Base-by-base conservation (phyloP, 2,797 vertebrate species). In the Danio jaintianensis region DNA sequence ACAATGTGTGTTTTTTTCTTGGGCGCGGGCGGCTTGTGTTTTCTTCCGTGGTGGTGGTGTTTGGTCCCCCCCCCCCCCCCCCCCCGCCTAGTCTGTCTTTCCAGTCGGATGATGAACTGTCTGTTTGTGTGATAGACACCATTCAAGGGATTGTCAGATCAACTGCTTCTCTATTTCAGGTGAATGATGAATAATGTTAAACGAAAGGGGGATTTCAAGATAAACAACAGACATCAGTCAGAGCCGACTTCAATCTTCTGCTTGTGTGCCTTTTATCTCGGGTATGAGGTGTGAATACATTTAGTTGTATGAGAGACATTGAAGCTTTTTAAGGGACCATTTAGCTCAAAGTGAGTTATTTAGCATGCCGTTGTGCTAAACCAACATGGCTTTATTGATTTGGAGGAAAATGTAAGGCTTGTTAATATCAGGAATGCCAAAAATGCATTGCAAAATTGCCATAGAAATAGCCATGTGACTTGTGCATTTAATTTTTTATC, bases 41-140 rank as follows among this genome's bases (percentile, higher is more conserved):
- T n/a, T n/a, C n/a, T n/a, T n/a, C n/a, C n/a, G n/a, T n/a, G n/a
- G n/a, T n/a, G n/a, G n/a, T n/a, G n/a, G n/a, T n/a, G n/a, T n/a
- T n/a, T n/a, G n/a, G n/a, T n/a, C n/a, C n/a, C n/a, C n/a, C n/a
- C n/a, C n/a, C n/a, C n/a, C n/a, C n/a, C n/a, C n/a, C 84, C 52
- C 12, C 29, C 13, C 3, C 29, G 0, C 73, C 20, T n/a, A 7
- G 43, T 67, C 72, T 18, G 43, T 83, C 47, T 86, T 72, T 80
- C 68, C 42, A 75, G 84, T 73, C 48, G 58, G 87, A 68, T 79
- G 63, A 84, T 18, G 13, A 78, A 77, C 76, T 83, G 76, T 85
- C 70, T 83, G 81, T 85, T 69, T 89, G 89, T 92, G 90, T 88
- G 47, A 79, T 40, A 13, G 63, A 79, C 85, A 91, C 88, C 75